A percentile compares a stretch with the other conserved stretches of the same genome.
These are phyloP conservation scores for Plectrocnemia conspersa DNA, from an alignment of 1,140 invertebrate species.

Conservation along the genomic window DNA sequence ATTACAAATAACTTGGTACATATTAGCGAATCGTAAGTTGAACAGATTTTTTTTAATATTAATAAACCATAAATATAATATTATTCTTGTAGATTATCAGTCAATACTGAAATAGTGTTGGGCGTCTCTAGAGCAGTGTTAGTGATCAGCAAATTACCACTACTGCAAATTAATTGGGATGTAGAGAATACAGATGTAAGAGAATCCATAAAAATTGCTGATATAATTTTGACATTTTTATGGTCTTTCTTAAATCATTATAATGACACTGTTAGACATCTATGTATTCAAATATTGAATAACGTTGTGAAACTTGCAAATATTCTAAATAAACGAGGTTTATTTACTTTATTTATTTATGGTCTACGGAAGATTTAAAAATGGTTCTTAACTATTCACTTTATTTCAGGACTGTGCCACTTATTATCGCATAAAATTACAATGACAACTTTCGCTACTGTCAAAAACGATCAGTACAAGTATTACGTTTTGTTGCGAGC, in stretches of 20 bases:
- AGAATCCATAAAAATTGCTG: slow-evolving; percentile 33
- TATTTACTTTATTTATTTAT: slow-evolving; percentile 1
- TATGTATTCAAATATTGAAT: slow-evolving; percentile 43
- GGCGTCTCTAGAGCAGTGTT: slow-evolving; percentile 40
- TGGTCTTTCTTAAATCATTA: slow-evolving; percentile 52
- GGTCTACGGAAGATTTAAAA: slow-evolving; percentile 1
- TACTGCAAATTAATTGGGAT: too few relatives aligned
- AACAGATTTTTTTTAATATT: neutral
- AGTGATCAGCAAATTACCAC: slow-evolving; percentile 39
- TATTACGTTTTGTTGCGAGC: slow-evolving; percentile 27
- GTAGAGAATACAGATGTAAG: slow-evolving; percentile 19
- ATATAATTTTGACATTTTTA: slow-evolving; percentile 40
- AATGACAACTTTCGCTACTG: slow-evolving; percentile 15
- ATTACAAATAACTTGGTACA: slow-evolving; percentile 19
- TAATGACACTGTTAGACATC: slow-evolving; percentile 56
- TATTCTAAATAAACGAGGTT: slow-evolving; percentile 38
- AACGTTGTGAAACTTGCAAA: slow-evolving; percentile 44
- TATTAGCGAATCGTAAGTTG: slow-evolving; percentile 23
- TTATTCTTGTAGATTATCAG: slow-evolving; percentile 39
- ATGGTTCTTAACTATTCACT: slow-evolving; percentile 6
- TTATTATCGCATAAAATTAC: slow-evolving; percentile 21
- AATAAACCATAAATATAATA: slow-evolving; percentile 6
- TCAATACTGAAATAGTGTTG: slow-evolving; percentile 42
- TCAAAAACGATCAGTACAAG: slow-evolving; percentile 21
- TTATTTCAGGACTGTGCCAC: slow-evolving; percentile 13